Base-by-base conservation (phyloP, 2,888 invertebrate genomes). In the Bibio marci region DNA sequence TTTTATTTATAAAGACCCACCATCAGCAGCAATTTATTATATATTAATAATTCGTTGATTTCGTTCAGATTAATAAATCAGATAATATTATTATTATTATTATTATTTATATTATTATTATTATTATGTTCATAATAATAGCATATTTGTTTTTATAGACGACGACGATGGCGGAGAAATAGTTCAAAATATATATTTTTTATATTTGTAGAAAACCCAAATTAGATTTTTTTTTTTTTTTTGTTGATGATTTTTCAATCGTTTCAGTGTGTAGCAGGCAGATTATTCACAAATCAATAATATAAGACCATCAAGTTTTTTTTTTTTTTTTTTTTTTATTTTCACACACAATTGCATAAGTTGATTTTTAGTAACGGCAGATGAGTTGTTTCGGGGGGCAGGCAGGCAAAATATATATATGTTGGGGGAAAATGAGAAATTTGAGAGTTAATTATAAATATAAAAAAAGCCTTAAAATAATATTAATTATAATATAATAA, bases 341-440 rank as follows among this genome's bases (percentile, higher is more conserved):
- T 6, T 22, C 8, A 22, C 4, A 22, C 5, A 22, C 22, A 10
- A 31, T 18, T 36, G 13, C 11, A n/a, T 28, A 17, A 3, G 17
- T 28, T 30, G 17, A 18, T n/a, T 31, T 17, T 36, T 26, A 25
- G 38, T 37, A 40, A 37, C 37, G 34, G 35, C 40, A 43, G 43
- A 37, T 40, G 38, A 43, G 31, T 38, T 41, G 38, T 38, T n/a
- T 41, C 41, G 38, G 36, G 30, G 41, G 43, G 19, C 37, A 37
- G 43, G 40, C 43, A 41, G 41, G 41, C 41, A 41, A 40, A 38
- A 43, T 43, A 43, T 43, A 38, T 43, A 43, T 43, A 38, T 40
- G 34, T 35, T 30, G 40, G 40, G 39, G 41, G 35, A 37, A 41
- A 41, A 38, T 41, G 39, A 43, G 38, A 43, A 42, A 39, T 40